Base-by-base conservation (phyloP, 2,113 vertebrate species). In the Heterotis niloticus region DNA sequence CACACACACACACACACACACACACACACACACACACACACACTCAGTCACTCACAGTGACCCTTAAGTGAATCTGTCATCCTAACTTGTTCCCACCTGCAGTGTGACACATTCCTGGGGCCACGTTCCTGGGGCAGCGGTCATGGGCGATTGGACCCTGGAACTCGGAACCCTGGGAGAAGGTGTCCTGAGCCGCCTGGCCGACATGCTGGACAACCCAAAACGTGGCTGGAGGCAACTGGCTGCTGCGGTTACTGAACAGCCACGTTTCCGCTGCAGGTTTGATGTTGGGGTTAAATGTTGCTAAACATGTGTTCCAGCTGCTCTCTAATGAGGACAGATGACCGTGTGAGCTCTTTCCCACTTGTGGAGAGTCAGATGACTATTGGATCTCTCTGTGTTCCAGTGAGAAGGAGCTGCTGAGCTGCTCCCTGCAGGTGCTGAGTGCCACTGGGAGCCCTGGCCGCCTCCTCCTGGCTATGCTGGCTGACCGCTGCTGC, bases 361-460 rank as follows among this genome's bases (percentile, higher is more conserved):
- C 29, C 13, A 4, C 51, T 11, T 66, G n/a, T 64, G 12, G 28
- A 70, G 52, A 17, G 20, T 20, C 9, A 44, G 23, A 14, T 69
- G 72, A 54, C 56, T 24, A 57, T 75, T 23, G 12, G 56, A 10
- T 64, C 57, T 75, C 29, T 75, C 16, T 62, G 67, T 69, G 28
- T 75, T 75, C 57, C 28, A 75, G 74, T 34, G 74, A 75, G 4
- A 90, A 83, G 76, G 94, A 95, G 88, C 80, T 96, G 89, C 94
- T 94, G 83, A 90, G 84, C 83, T 95, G 92, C 84, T 95, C 94
- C 0, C 91, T 96, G 64, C 92, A 95, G 88, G 94, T 94, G 81
- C 84, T 96, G 83, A 92, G 69, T n/a, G 81, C 90, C 12, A 74
- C 75, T 0, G 94, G 95, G 57, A 96, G 95, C 83, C 93, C 95